Evolutionary conservation across 2,797 vertebrate genomes (phyloP).

Genomic region (Crenuchus spilurus): DNA sequence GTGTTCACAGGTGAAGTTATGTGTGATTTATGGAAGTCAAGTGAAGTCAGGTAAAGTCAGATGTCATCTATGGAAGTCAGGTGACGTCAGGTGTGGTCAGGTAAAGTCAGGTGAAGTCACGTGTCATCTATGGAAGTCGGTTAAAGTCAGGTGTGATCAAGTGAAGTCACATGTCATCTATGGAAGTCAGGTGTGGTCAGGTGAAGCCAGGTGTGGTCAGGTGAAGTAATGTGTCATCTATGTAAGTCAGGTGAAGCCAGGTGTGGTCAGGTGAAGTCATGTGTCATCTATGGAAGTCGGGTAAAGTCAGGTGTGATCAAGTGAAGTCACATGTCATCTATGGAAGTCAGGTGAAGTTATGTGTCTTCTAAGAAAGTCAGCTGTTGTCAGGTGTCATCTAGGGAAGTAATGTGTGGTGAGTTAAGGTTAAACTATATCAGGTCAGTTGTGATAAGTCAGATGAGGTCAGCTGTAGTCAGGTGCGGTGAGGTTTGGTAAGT

Average conservation of each 20-base stretch:
- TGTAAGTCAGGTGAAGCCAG: neutral
- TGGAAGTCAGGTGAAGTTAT: too few species aligned
- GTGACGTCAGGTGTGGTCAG: neutral
- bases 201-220: neutral
- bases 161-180: neutral
- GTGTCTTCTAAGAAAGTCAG: too few species aligned
- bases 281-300: neutral
- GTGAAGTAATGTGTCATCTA: neutral
- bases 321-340: too few species aligned
- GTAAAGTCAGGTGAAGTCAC: too few species aligned
- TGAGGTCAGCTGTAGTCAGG: neutral
- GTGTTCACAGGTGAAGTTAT: neutral
- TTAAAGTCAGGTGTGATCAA: neutral
- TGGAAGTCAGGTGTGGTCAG: constrained; percentile 2
- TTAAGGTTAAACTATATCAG: constrained; percentile 8
- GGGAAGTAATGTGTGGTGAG: neutral
- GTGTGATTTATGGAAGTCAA: too few species aligned
- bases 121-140: too few species aligned
- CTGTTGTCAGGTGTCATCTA: too few species aligned
- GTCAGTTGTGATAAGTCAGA: too few species aligned
- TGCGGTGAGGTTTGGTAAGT: neutral
- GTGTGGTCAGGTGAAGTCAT: neutral
- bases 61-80: too few species aligned
- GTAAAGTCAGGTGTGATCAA: neutral
- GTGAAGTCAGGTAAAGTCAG: too few species aligned